Percentiles rank a stretch among this genome's conserved stretches.
Conservation (phyloP, 2,888 invertebrate genomes). For the Nomada fabriciana region DNA sequence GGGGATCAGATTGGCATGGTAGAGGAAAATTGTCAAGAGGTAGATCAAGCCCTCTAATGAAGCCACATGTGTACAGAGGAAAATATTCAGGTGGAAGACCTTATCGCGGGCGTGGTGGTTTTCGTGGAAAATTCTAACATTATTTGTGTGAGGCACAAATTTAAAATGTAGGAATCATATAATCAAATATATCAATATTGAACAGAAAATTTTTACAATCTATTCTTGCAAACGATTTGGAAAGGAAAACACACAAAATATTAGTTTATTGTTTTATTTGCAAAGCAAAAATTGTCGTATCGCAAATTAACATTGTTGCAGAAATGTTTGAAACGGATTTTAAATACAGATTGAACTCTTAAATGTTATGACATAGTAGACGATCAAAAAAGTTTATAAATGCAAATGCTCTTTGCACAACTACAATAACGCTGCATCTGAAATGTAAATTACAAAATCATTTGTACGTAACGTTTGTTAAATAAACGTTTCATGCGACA, state of each 20-base stretch:
- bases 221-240: constrained; percentile 45
- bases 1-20: constrained; percentile 72
- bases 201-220: constrained; percentile 12
- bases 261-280: constrained; percentile 24
- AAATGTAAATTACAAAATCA: constrained; percentile 28
- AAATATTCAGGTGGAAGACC: constrained; percentile 71
- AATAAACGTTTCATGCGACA: constrained; percentile 38
- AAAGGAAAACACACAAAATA: neutral
- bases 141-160: constrained; percentile 52
- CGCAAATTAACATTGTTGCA: neutral
- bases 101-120: constrained; percentile 71
- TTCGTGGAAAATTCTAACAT: constrained; percentile 70
- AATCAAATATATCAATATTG: constrained; percentile 48
- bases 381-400: constrained; percentile 2
- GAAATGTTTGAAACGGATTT: constrained; percentile 14
- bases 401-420: constrained; percentile 15
- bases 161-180: constrained; percentile 45
- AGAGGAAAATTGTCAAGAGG: constrained; percentile 71
- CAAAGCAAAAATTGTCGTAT: neutral
- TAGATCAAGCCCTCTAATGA: constrained; percentile 65
- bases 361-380: constrained; percentile 3
- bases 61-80: constrained; percentile 69
- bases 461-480: constrained; percentile 37
- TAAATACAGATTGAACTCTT: constrained; percentile 18
- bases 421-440: constrained; percentile 6